Conservation (phyloP, 2,113 vertebrate genomes). For the Bagarius yarrelli region DNA sequence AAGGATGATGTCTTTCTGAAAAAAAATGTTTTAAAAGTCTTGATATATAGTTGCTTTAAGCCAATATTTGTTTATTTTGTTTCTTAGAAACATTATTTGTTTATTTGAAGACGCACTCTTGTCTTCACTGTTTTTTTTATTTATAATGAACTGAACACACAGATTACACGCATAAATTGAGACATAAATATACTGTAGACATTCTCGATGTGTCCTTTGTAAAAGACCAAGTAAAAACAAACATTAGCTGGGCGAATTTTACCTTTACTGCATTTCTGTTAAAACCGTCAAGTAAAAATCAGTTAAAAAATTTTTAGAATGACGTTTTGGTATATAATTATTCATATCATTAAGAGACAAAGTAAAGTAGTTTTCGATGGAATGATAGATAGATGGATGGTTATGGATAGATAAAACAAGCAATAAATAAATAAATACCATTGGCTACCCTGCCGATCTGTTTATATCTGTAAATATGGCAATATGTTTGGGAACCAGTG, state of each 20-base stretch:
- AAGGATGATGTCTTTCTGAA: no score
- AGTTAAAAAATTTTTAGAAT: not conserved
- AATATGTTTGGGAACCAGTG: not conserved
- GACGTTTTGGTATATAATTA: no score
- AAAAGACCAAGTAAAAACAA: not conserved
- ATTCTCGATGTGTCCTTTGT: not conserved
- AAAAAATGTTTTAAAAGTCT: no score
- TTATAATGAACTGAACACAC: not conserved
- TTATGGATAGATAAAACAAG: not conserved
- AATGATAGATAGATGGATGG: no score
- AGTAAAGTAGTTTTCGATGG: no score
- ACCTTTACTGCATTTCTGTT: not conserved
- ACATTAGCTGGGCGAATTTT: not conserved
- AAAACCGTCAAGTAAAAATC: not conserved
- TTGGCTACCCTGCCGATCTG: not conserved
- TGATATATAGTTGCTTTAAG: slow-evolving; percentile 4
- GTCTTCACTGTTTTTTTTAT: not conserved
- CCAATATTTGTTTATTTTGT: not conserved
- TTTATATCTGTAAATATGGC: not conserved
- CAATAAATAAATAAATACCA: not conserved
- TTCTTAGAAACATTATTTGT: not conserved
- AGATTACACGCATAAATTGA: not conserved
- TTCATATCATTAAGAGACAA: not conserved
- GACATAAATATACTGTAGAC: slow-evolving; percentile 12
- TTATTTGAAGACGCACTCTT: not conserved